Evolutionary conservation across 2,113 vertebrate genomes (phyloP).

Genomic region (Clarias gariepinus): DNA sequence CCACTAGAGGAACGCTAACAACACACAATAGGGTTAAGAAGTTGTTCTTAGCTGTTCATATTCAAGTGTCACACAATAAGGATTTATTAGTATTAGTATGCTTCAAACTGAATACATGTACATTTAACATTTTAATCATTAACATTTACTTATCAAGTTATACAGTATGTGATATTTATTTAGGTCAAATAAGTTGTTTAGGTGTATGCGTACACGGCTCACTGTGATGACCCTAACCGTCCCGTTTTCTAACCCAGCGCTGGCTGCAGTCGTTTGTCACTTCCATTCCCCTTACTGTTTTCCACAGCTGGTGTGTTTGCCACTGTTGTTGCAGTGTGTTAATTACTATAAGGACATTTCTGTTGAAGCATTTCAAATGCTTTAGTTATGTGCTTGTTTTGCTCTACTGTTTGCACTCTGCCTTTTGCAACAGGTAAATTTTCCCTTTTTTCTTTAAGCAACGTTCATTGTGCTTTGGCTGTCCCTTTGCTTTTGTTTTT

Average conservation of each 20-base stretch:
- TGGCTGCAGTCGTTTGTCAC: constrained; percentile 35
- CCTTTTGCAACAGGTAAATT: constrained; percentile 18
- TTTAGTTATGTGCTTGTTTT: constrained; percentile 56
- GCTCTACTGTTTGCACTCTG: constrained; percentile 45
- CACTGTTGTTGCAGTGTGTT: constrained; percentile 43
- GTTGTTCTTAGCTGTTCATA: background rate
- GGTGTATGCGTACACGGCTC: background rate
- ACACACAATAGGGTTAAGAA: constrained; percentile 60
- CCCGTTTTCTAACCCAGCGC: constrained; percentile 26
- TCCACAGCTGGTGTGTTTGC: constrained; percentile 18
- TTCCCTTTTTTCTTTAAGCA: constrained; percentile 53
- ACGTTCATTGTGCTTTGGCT: constrained; percentile 70
- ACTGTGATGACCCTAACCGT: background rate
- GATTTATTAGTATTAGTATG: background rate
- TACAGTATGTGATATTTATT: background rate
- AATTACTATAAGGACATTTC: constrained; percentile 60
- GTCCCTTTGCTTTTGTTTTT: constrained; percentile 57
- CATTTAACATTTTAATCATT: background rate
- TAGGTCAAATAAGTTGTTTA: background rate
- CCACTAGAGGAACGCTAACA: constrained; percentile 66
- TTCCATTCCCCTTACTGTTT: constrained; percentile 20
- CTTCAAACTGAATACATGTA: background rate
- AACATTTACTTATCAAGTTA: background rate
- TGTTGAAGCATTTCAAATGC: constrained; percentile 52
- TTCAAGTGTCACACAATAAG: background rate